Percentiles rank a stretch among this genome's conserved stretches.
These are phyloP conservation scores for Ancistrus triradiatus DNA, from an alignment of 2,113 vertebrate genomes.

Conservation along the genomic window DNA sequence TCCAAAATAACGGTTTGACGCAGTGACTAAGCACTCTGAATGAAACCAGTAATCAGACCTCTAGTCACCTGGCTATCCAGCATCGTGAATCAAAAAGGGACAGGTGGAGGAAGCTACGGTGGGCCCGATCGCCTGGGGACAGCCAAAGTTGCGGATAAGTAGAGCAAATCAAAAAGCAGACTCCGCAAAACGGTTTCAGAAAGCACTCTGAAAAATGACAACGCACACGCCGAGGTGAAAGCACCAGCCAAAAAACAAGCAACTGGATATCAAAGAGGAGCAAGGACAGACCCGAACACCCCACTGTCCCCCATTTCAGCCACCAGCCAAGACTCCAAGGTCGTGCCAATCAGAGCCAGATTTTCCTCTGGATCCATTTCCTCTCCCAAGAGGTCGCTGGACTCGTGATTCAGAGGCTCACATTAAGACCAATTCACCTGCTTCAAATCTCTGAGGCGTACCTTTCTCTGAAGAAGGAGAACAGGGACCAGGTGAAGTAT, in stretches of 20 bases:
- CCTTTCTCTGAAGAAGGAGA: conserved; percentile 75
- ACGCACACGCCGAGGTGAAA: conserved; percentile 65
- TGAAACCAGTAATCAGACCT: too few relatives aligned
- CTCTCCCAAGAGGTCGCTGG: conserved; percentile 95
- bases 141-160: too few relatives aligned
- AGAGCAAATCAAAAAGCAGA: too few relatives aligned
- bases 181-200: too few relatives aligned
- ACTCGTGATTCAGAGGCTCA: conserved; percentile 99
- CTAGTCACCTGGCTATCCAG: too few relatives aligned
- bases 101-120: too few relatives aligned
- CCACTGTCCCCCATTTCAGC: conserved; percentile 74
- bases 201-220: conserved; percentile 70
- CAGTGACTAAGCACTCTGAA: too few relatives aligned
- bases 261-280: conserved; percentile 36
- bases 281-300: conserved; percentile 63
- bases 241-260: background rate
- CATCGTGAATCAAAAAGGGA: too few relatives aligned
- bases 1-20: too few relatives aligned
- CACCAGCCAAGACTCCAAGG: conserved; percentile 86
- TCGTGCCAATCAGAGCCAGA: conserved; percentile 87
- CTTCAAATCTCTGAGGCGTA: conserved; percentile 93
- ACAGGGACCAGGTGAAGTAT: conserved; percentile 84
- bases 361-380: conserved; percentile 93
- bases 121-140: too few relatives aligned
- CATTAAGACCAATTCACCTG: conserved; percentile 99